Evolutionary conservation across 2,797 vertebrate species (phyloP).

Genomic region (Petrocephalus sullivani): DNA sequence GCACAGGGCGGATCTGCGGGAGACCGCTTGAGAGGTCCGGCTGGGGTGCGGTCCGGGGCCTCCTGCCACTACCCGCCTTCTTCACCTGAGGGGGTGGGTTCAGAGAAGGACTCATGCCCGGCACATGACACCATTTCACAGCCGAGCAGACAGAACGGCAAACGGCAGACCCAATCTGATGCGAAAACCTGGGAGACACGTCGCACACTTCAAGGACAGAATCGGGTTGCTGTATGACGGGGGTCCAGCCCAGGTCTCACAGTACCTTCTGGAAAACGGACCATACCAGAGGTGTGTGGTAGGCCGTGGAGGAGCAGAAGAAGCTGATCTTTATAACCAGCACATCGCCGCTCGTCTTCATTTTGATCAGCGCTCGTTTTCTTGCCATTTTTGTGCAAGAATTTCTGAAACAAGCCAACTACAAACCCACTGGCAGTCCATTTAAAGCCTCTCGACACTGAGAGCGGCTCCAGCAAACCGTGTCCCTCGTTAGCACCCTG

Average conservation of each 20-base stretch:
- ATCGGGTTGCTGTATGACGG: conserved; percentile 19
- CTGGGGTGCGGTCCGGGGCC: conserved; percentile 42
- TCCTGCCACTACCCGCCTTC: conserved; percentile 49
- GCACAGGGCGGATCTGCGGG: conserved; percentile 46
- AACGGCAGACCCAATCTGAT: neutral
- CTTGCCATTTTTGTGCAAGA: neutral
- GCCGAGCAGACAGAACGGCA: neutral
- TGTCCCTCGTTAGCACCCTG: neutral
- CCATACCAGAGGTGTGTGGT: conserved; percentile 36
- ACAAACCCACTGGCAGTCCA: neutral
- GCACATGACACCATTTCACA: neutral
- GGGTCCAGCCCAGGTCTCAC: conserved; percentile 20
- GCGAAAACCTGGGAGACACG: conserved; percentile 26
- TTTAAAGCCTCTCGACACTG: neutral
- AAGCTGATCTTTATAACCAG: conserved; percentile 55
- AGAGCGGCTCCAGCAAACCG: neutral
- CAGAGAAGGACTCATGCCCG: conserved; percentile 20
- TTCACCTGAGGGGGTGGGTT: conserved; percentile 54
- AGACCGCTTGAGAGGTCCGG: conserved; percentile 46
- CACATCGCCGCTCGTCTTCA: conserved; percentile 44
- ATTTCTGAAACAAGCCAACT: neutral
- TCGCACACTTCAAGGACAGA: conserved; percentile 1
- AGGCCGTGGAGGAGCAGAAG: conserved; percentile 48
- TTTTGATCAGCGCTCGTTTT: neutral
- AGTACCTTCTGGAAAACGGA: conserved; percentile 60